Base-by-base conservation (phyloP, 2,888 invertebrate species). In the Chydorus sphaericus region DNA sequence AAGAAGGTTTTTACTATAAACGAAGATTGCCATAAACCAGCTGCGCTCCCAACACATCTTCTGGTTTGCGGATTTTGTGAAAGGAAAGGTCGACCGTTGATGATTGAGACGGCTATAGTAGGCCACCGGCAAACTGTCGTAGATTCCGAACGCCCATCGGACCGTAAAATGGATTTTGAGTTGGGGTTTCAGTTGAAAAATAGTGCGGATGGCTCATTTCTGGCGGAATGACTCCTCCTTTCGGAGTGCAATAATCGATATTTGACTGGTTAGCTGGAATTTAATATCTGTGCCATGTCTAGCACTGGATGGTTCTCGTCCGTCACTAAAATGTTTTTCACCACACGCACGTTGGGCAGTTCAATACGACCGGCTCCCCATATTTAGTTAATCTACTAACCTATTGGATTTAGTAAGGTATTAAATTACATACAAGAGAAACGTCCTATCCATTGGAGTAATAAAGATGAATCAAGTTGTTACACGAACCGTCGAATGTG, bases 11-110 rank as follows among this genome's bases (percentile, higher is more conserved):
- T 68, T 68, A 82, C 87, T 87, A 53, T 83, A 76, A 60, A 79
- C 68, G 66, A 87, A 89, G 66, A 88, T 89, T 31, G 83, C 77
- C 67, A n/a, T n/a, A 86, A 84, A 58, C 75, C 75, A 0, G 73
- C 69, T 31, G 76, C 75, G 58, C 75, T 75, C 1, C 75, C 73
- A 63, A 80, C 79, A 65, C 88, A 88, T 28, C 78, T 76, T n/a
- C 77, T 73, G 0, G 82, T 57, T 18, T 38, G 39, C 6, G 54
- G 36, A 29, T 79, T 5, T 78, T 75, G 66, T 88, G 88, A 11
- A 73, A 72, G 33, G 77, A 75, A 10, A 68, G 64, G 55, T 1
- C 31, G 33, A 10, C 54, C 54, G 20, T 57, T 44, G 26, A 48
- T 37, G 26, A 38, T 28, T 11, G 36, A 28, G 26, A 48, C 23